Percentiles rank a stretch among this genome's conserved stretches.
phyloP scores from a whole-genome alignment of 2,797 vertebrate species.

The Myotis pilosus region DNA sequence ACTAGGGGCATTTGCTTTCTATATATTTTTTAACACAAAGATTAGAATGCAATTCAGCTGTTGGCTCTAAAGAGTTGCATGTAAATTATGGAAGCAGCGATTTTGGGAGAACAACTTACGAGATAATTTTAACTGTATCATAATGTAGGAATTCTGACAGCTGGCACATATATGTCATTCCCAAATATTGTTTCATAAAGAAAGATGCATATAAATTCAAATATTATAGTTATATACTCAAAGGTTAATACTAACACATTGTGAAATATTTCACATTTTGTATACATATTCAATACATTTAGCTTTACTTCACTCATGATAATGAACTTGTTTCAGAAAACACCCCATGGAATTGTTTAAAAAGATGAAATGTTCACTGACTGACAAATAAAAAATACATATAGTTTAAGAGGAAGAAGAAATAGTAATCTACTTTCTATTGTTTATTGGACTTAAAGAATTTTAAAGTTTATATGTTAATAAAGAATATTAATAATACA shows the following conservation, averaged over 20 bases:
- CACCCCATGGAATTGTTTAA: constrained; percentile 17
- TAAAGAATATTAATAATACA: not conserved
- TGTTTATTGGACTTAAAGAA: not conserved
- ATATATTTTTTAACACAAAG: not conserved
- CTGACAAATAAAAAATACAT: constrained; percentile 4
- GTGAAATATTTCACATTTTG: not conserved
- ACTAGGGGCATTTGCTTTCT: not conserved
- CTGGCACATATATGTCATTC: constrained; percentile 72
- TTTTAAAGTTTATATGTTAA: constrained; percentile 21
- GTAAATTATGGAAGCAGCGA: constrained; percentile 49
- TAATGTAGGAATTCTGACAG: constrained; percentile 75
- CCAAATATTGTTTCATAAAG: constrained; percentile 61
- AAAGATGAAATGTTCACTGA: not conserved
- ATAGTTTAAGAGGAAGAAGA: not conserved
- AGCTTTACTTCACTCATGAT: constrained; percentile 31
- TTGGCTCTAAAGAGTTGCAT: constrained; percentile 9
- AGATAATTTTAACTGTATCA: constrained; percentile 63
- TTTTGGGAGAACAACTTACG: constrained; percentile 18
- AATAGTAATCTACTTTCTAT: not conserved
- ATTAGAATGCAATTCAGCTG: constrained; percentile 46
- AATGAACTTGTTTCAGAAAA: constrained; percentile 56
- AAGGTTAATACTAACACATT: not conserved
- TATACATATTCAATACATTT: not conserved
- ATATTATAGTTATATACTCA: not conserved
- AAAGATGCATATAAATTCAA: not conserved